Evolutionary conservation across 1,140 invertebrate genomes (phyloP), one percentile per base, ranked within the genome.

Genomic region (Melipona quadrifasciata): DNA sequence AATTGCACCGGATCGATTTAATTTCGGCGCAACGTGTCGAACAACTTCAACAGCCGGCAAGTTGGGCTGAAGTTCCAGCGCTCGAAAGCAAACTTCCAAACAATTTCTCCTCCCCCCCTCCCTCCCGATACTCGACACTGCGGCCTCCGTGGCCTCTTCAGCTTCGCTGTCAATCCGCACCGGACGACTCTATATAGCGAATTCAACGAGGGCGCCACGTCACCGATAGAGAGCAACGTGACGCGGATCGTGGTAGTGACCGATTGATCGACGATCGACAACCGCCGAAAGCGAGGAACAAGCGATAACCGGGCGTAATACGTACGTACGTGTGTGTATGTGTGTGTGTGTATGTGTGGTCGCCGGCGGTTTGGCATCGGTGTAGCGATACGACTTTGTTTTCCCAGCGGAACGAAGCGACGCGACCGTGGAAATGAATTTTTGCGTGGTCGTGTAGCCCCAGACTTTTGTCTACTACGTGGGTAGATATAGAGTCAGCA

Each of bases 401-500:
- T 91, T 87, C 87, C 88, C 74, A 78, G 58, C 2, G 39, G 39
- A 47, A 47, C 74, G 73, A 84, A 86, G 82, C 77, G 73, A 47
- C 67, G 74, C 85, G 87, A 78, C 76, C 72, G 86, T 86, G 85
- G 73, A 87, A 90, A 92, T 90, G 86, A 87, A 91, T 91, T 92
- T 92, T 90, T 90, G 90, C 90, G 89, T 91, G 91, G 90, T 92
- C 86, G 90, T 91, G 77, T 17, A 27, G 64, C 73, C 39, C 84
- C 87, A 91, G 91, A 89, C 87, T 90, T 78, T 74, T 85, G 88
- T 91, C 90, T 88, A 87, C 85, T 86, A 86, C 87, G 90, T 89
- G 80, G 89, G 89, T 86, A 91, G 87, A 86, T 89, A 84, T 90
- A 88, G 85, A 91, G 87, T 88, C 88, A 91, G 89, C 86, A 87